Base-by-base conservation (phyloP, 1,140 invertebrate genomes). In the Polypedilum vanderplanki region DNA sequence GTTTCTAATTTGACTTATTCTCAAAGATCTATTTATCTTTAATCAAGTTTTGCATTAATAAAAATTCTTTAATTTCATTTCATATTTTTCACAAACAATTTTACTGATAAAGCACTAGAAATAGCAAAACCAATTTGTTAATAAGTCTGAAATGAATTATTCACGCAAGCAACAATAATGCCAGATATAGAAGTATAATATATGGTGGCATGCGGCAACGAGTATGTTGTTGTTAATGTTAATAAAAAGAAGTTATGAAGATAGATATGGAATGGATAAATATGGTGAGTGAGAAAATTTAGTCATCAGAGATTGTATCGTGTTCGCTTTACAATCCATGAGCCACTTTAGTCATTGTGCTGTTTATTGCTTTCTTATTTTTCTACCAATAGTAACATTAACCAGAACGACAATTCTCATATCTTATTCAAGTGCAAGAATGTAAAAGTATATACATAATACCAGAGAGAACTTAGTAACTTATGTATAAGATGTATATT, bases 111-210 rank as follows among this genome's bases (percentile, higher is more conserved):
- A 70, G 18, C 10, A 22, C 65, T 70, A 70, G 18, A 57, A 57
- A 57, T 57, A 57, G 46, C 46, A 57, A 57, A 57, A 57, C 3
- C 18, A 70, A 70, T 70, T 70, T 70, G 65, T 70, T 70, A 70
- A 70, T 70, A 70, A 70, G 65, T 70, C 20, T 18, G 10, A 70
- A 70, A 70, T 70, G 65, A 70, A 70, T 70, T 70, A 70, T 70
- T 70, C 8, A 70, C 65, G 65, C 65, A 70, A 9, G 15, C 65
- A 70, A 70, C 20, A 70, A 67, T 20, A 67, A 67, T 18, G 8
- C 64, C 65, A 70, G 65, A 57, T 12, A 57, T 1, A 33, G 5
- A 3, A 33, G 24, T 33, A 33, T 33, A 33, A 33, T 33, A 33
- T 33, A 33, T 33, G 24, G 5, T 33, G 24, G 10, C 46, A 57